Percentiles rank a stretch among this genome's conserved stretches.
phyloP scores from a whole-genome alignment of 2,797 vertebrate species.

The Phoxinus dragarum region DNA sequence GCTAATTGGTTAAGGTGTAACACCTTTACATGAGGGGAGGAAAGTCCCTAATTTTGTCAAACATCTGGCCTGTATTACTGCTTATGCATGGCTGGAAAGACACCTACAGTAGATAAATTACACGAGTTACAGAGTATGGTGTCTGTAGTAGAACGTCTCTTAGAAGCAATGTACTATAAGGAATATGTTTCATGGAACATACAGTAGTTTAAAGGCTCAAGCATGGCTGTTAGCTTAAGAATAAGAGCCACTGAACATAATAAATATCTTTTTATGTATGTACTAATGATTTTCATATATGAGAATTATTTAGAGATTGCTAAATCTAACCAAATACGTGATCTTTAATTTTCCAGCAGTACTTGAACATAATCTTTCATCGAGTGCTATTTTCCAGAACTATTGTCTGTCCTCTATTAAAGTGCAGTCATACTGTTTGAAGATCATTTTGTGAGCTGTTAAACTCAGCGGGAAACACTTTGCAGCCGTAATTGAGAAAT shows the following conservation, averaged over 20 bases:
- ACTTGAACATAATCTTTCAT: background rate
- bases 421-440: conserved; percentile 23
- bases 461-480: background rate
- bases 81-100: conserved; percentile 22
- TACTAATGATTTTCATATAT: background rate
- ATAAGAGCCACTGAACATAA: background rate
- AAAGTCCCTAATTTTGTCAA: conserved; percentile 27
- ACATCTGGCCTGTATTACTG: conserved; percentile 45
- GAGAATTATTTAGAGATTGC: background rate
- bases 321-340: background rate
- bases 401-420: background rate
- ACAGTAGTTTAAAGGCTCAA: too few relatives aligned
- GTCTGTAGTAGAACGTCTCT: conserved; percentile 8
- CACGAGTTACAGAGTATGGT: background rate
- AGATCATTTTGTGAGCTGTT: conserved; percentile 21
- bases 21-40: conserved; percentile 29
- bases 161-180: background rate
- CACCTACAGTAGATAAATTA: conserved; percentile 32
- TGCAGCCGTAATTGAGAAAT: conserved; percentile 15
- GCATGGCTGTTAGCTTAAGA: background rate
- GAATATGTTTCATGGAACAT: background rate
- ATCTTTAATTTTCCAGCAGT: background rate
- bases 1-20: conserved; percentile 55
- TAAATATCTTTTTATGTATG: background rate
- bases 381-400: background rate